Conservation (phyloP, 2,797 vertebrate species). For the Poliocrania exsul region DNA sequence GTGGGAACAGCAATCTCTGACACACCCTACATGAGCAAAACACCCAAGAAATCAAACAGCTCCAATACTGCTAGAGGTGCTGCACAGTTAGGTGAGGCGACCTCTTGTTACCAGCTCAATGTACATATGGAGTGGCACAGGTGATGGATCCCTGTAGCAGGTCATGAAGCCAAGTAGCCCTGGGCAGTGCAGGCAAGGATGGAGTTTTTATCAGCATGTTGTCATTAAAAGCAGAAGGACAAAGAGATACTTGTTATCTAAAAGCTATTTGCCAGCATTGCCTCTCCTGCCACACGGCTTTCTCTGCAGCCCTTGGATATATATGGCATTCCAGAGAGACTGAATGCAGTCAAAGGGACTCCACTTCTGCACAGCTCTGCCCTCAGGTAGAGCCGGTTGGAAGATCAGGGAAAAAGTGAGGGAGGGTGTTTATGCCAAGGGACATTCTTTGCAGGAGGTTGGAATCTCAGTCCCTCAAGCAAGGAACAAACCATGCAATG, state of each 20-base stretch:
- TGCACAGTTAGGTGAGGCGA: not conserved
- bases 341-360: not conserved
- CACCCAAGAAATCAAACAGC: not conserved
- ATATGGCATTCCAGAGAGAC: not conserved
- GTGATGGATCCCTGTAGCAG: conserved; percentile 11
- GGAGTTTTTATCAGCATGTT: not conserved
- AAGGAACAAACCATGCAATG: not conserved
- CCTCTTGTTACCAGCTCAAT: not conserved
- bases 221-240: conserved; percentile 32
- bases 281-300: not conserved
- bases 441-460: not conserved
- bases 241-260: not conserved
- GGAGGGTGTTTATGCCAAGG: not conserved
- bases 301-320: not conserved
- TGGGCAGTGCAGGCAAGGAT: conserved; percentile 4
- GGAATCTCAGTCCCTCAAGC: not conserved
- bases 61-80: not conserved
- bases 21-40: not conserved
- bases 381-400: not conserved
- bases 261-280: conserved; percentile 16
- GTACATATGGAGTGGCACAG: not conserved
- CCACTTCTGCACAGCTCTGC: not conserved
- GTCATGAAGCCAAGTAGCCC: conserved; percentile 21
- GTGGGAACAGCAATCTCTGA: not conserved
- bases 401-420: not conserved